Evolutionary conservation across 1,140 invertebrate species (phyloP), one percentile per base, ranked within the genome.

Genomic region (Megalopta genalis): DNA sequence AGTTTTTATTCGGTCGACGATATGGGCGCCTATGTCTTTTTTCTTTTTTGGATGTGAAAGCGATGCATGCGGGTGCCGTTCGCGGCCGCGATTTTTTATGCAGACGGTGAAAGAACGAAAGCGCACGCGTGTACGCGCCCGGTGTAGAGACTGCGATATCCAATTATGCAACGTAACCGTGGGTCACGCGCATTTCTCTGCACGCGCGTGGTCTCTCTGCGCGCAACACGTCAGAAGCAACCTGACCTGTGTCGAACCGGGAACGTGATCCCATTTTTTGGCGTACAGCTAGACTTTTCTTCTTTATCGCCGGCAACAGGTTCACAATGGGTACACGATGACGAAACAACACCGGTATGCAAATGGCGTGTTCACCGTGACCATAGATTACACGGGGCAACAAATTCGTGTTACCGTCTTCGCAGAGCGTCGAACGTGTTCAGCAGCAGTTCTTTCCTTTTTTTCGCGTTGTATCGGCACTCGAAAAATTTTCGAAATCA

Each of bases 51-150:
- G 39, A 79, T 39, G 77, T 79, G 70, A 79, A 74, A 74, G 77
- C 77, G 77, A 25, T 74, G 62, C 70, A 79, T 79, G 77, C 77
- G 77, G 77, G 71, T 74, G 64, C 66, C 62, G 49, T 59, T 54
- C 49, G 49, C n/a, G n/a, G n/a, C 16, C 62, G 64, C 52, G 71
- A 79, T 67, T 74, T 57, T 79, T 79, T 37, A 79, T 67, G 63
- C 70, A 79, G 42, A 79, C 60, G 39, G 52, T 52, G 42, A 74
- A 79, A 74, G 70, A 74, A 46, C 69, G 68, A 65, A 72, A 64
- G 60, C 60, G 59, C 59, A 18, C 25, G 25, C 57, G 49, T 57
- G 49, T 57, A n/a, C 63, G 59, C 59, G 23, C 23, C 8, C 67
- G n/a, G 27, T 27, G 60, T 64, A 64, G 67, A 64, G 67, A 64